Percentiles rank a stretch among this genome's conserved stretches.
phyloP scores from a whole-genome alignment of 2,113 vertebrate species.

The Phrynosoma blainvillii region DNA sequence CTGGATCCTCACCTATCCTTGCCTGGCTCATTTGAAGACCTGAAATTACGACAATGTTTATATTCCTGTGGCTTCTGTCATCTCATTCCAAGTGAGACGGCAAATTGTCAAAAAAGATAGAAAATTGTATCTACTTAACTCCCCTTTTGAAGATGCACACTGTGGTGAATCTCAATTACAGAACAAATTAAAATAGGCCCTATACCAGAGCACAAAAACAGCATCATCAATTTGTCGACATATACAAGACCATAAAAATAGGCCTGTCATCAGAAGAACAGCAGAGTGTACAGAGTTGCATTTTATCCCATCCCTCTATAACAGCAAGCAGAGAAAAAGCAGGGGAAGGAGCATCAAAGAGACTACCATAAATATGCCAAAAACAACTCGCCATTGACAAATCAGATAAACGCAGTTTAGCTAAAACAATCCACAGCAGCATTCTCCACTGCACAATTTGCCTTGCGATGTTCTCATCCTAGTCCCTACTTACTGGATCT shows the following conservation, averaged over 20 bases:
- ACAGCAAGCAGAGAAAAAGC: neutral
- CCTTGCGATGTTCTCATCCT: neutral
- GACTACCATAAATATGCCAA: neutral
- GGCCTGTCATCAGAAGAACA: slow-evolving; percentile 26
- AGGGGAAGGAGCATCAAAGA: neutral
- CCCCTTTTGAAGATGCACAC: slow-evolving; percentile 33
- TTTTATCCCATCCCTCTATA: neutral
- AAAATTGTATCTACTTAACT: slow-evolving; percentile 45
- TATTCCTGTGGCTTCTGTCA: slow-evolving; percentile 51
- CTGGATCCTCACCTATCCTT: slow-evolving; percentile 15
- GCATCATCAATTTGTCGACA: slow-evolving; percentile 2
- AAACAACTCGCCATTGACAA: neutral
- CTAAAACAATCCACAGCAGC: neutral
- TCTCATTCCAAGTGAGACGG: slow-evolving; percentile 34
- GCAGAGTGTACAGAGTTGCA: neutral
- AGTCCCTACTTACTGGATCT: neutral
- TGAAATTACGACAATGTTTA: slow-evolving; percentile 33
- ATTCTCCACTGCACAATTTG: neutral
- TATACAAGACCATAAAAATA: neutral
- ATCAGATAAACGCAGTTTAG: neutral
- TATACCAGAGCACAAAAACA: slow-evolving; percentile 28
- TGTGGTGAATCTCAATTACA: slow-evolving; percentile 45
- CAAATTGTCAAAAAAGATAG: slow-evolving; percentile 56
- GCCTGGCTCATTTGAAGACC: slow-evolving; percentile 36
- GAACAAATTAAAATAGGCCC: slow-evolving; percentile 44